phyloP scores from a whole-genome alignment of 1,140 invertebrate genomes.

The Aphelenchoides fujianensis region DNA sequence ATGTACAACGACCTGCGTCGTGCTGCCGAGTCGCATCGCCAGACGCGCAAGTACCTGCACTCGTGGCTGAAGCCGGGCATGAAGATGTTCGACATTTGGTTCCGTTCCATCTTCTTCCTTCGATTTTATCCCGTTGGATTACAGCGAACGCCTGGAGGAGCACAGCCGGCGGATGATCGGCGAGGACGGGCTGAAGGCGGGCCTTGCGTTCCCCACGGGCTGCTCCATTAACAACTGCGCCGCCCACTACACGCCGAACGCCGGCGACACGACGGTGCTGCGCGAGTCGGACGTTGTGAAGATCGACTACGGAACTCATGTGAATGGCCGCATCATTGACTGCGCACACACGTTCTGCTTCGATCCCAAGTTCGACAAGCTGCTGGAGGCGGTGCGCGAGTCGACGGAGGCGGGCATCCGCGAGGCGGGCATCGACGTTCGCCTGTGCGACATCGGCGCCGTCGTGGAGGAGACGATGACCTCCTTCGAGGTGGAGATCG shows the following conservation, averaged over 20 bases:
- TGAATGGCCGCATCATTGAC: slow-evolving; percentile 96
- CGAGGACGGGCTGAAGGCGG: slow-evolving; percentile 91
- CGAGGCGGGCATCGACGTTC: slow-evolving; percentile 88
- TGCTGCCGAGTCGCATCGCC: slow-evolving; percentile 91
- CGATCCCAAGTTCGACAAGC: slow-evolving; percentile 90
- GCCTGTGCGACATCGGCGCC: slow-evolving; percentile 92
- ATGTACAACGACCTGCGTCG: slow-evolving; percentile 89
- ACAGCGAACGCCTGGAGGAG: slow-evolving; percentile 83
- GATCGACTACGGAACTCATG: slow-evolving; percentile 93
- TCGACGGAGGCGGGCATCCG: slow-evolving; percentile 96
- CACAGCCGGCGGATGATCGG: slow-evolving; percentile 84
- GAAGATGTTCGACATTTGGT: slow-evolving; percentile 97
- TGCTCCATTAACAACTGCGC: slow-evolving; percentile 97
- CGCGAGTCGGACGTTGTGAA: slow-evolving; percentile 96
- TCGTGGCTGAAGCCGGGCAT: slow-evolving; percentile 92
- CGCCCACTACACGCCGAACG: slow-evolving; percentile 98
- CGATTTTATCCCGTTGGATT: slow-evolving; percentile 7
- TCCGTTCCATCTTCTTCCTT: slow-evolving; percentile 35
- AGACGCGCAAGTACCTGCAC: slow-evolving; percentile 84
- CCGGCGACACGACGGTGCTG: slow-evolving; percentile 89
- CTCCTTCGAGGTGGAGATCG: slow-evolving; percentile 94
- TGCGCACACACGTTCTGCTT: slow-evolving; percentile 97
- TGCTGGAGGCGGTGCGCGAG: slow-evolving; percentile 91
- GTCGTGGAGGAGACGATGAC: slow-evolving; percentile 99
- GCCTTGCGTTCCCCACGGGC: slow-evolving; percentile 95